Evolutionary conservation across 2,888 invertebrate species (phyloP), one percentile per base, ranked within the genome.

Genomic region (Agrotis ipsilon): DNA sequence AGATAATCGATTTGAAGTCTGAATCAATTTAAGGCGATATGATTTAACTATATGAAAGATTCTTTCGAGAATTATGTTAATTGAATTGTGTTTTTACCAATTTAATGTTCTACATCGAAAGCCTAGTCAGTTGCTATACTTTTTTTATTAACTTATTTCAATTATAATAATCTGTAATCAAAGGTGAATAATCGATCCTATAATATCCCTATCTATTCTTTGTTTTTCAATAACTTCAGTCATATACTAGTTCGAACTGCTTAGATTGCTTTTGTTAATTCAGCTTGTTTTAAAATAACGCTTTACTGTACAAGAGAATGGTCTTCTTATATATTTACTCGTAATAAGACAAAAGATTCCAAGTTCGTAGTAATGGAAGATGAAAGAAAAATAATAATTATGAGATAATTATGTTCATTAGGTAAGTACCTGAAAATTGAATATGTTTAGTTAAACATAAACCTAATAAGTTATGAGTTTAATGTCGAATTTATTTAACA

Each of bases 71-170:
- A 69, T 66, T 68, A 70, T 59, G 85, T 84, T 85, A 82, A 86
- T 74, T 86, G 78, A 91, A 92, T 91, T 87, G 85, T 91, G 7
- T 45, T 16, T 27, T 21, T 21, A n/a, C 1, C 45, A 4, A 16
- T 61, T 46, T n/a, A 24, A n/a, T 13, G 13, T 39, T 32, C 6
- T 32, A 72, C 16, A 45, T 32, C 16, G 11, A 27, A 43, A 46
- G 7, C 27, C 14, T 2, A 14, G 14, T 7, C 45, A 51, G 13
- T 51, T 43, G 16, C 16, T 3, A 9, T 32, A 32, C 9, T 32
- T 32, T 9, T 32, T 1, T 32, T 9, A 3, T 32, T 32, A 7
- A 5, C 32, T 32, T 32, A 32, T 32, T 39, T 39, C 39, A 39
- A 39, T 39, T 39, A 11, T 9, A 32, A 27, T 27, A 27, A 32